phyloP scores from a whole-genome alignment of 23 tunicate genomes.

The Clavelina lepadiformis region DNA sequence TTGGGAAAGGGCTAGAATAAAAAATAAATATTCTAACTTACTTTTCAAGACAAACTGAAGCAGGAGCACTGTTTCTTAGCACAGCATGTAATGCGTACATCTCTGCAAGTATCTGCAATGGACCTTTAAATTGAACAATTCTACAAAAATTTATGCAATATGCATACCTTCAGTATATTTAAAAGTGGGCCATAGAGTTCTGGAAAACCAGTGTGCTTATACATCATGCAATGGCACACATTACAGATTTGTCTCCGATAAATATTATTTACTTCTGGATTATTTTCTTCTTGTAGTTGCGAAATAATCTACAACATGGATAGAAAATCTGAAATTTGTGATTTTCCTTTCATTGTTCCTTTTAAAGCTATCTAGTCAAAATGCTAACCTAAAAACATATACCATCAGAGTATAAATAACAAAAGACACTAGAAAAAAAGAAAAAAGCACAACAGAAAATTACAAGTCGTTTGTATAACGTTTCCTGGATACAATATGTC shows the following conservation, averaged over 20 bases:
- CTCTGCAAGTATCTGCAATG: too few species aligned
- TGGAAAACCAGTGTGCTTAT: conserved; percentile 55
- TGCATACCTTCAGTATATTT: conserved; percentile 22
- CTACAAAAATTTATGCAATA: not conserved
- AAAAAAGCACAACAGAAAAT: not conserved
- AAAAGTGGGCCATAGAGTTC: conserved; percentile 41
- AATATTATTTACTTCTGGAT: not conserved
- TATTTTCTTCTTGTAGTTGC: conserved; percentile 16
- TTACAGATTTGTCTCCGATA: conserved; percentile 20
- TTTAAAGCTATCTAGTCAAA: too few species aligned
- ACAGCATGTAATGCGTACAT: too few species aligned
- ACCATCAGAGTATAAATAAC: too few species aligned
- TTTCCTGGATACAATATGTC: too few species aligned
- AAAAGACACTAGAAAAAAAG: not conserved
- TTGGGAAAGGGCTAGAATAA: conserved; percentile 25
- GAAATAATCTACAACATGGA: conserved; percentile 5
- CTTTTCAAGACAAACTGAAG: not conserved
- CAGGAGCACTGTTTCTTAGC: too few species aligned
- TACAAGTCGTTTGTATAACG: too few species aligned
- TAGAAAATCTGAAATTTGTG: too few species aligned
- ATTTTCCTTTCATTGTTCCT: too few species aligned
- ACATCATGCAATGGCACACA: conserved; percentile 54
- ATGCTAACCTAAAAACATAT: too few species aligned
- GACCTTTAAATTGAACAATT: too few species aligned
- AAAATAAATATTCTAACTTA: not conserved